Percentiles rank a stretch among this genome's conserved stretches.
Evolutionary conservation across 2,888 invertebrate species (phyloP).

Genomic region (Drosophila mimetica): DNA sequence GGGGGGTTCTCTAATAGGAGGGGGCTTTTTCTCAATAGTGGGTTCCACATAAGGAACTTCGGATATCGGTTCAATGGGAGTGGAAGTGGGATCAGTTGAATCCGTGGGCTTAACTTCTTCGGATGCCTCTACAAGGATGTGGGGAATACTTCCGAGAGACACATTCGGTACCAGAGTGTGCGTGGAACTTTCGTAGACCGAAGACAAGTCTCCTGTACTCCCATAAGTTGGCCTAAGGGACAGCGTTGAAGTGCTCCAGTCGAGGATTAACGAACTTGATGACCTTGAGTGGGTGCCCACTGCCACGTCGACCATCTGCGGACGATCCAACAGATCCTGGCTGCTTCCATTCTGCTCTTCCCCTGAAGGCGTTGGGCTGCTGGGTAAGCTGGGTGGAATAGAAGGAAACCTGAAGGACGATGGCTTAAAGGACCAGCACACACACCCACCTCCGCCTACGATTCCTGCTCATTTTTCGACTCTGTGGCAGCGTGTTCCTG

Average conservation of each 20-base stretch:
- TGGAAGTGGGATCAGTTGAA: no score
- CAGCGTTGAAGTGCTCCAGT: not conserved
- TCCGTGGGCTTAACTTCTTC: not conserved
- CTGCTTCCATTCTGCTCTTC: conserved; percentile 5
- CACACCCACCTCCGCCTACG: conserved; percentile 55
- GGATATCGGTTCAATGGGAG: conserved; percentile 9
- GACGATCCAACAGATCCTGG: not conserved
- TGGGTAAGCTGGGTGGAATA: not conserved
- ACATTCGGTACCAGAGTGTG: not conserved
- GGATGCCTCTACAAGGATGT: conserved; percentile 2
- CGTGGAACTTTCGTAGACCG: not conserved
- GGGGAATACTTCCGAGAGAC: not conserved
- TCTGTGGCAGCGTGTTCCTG: conserved; percentile 41
- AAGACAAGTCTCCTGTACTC: not conserved
- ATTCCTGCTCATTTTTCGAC: conserved; percentile 65
- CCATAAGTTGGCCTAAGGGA: not conserved
- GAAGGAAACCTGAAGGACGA: not conserved
- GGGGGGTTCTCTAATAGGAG: no score
- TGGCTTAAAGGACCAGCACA: not conserved
- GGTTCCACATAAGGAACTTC: conserved; percentile 9
- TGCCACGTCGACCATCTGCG: not conserved
- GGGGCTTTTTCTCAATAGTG: no score
- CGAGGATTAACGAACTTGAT: not conserved
- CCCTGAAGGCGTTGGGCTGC: conserved; percentile 1
- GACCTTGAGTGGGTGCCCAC: not conserved